Evolutionary conservation across 2,797 vertebrate genomes (phyloP), one percentile per base, ranked within the genome.

Genomic region (Acipenser ruthenus): DNA sequence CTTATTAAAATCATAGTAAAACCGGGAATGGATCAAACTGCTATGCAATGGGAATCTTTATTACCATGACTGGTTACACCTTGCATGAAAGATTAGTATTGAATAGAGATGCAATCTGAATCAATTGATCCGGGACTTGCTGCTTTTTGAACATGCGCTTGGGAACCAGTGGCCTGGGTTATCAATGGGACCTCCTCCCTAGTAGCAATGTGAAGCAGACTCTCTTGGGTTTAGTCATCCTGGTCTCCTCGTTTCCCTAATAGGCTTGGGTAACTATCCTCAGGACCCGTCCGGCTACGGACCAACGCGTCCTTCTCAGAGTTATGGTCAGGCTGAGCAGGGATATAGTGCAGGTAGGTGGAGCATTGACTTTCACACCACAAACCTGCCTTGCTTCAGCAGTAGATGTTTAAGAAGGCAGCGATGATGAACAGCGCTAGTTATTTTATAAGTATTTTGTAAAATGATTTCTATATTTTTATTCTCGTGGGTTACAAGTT

Each of bases 281-380:
- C 91, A 90, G 91, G 88, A 93, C 89, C 91, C 89, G 79, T 88
- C 90, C 87, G 91, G 92, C 92, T 93, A 87, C 87, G 87, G 88
- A 89, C 90, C 91, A 86, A 82, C 88, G 84, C 92, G 92, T 93
- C 91, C 91, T 90, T 89, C 91, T 89, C 91, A 84, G 87, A 91
- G 79, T 93, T 91, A 89, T 90, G 91, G 89, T 93, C 93, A 92
- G 93, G 92, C 93, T 91, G 93, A 91, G 88, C 92, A 91, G 92
- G 89, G 91, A 91, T 87, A 84, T 93, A 88, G 88, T 83, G 83
- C 89, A 88, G 92, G 93, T 93, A 91, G 89, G 85, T 92, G 87
- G 88, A 86, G 84, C 89, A 89, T 86, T 72, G 79, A 84, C 77
- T 89, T 88, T 83, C 86, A 85, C 85, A 86, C 84, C 87, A 86